Evolutionary conservation across 1,140 invertebrate genomes (phyloP).

Genomic region (Platorchestia sp.): DNA sequence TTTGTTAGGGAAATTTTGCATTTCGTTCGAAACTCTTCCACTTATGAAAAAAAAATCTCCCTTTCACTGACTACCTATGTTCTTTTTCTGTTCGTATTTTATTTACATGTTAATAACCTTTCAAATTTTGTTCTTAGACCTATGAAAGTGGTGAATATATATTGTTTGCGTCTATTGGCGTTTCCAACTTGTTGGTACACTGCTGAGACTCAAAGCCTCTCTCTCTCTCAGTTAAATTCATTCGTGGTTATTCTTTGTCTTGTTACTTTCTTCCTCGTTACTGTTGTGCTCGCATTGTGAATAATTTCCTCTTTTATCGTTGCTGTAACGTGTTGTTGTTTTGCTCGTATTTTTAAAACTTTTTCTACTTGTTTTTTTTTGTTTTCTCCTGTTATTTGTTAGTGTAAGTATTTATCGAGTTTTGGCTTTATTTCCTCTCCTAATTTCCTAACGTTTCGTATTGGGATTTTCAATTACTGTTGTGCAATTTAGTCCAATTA

Average conservation of each 20-base stretch:
- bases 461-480: background rate
- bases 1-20: no score
- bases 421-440: background rate
- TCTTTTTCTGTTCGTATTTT: background rate
- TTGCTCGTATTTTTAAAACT: no score
- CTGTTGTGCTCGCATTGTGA: background rate
- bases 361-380: no score
- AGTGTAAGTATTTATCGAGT: no score
- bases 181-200: background rate
- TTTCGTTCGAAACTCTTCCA: no score
- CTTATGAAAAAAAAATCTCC: no score
- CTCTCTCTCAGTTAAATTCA: background rate
- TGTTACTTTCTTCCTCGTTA: background rate
- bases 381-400: no score
- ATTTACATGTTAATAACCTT: background rate
- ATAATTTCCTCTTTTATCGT: background rate
- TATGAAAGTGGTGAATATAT: background rate
- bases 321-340: no score
- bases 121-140: background rate
- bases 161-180: background rate
- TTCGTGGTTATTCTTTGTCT: background rate
- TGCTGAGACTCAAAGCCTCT: background rate
- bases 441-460: no score
- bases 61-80: no score
- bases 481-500: background rate